These are phyloP conservation scores for Apolygus lucorum DNA, from an alignment of 1,140 invertebrate genomes.

Conservation along the genomic window DNA sequence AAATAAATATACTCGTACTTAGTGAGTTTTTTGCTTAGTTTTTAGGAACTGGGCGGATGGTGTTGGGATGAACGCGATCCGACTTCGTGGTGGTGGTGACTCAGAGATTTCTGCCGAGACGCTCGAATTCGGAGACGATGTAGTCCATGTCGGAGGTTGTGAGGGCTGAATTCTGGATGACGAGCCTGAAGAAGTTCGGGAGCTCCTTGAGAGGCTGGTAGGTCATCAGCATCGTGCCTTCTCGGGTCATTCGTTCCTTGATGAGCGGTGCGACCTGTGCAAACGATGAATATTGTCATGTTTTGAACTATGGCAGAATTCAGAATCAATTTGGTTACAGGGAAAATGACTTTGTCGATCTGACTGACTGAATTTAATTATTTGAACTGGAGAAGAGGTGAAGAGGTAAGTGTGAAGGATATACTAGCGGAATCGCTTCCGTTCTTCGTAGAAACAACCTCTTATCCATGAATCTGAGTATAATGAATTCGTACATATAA, in stretches of 20 bases:
- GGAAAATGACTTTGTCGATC: no score
- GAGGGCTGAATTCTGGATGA: constrained; percentile 80
- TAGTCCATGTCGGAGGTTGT: constrained; percentile 73
- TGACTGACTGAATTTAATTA: no score
- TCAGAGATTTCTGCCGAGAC: constrained; percentile 60
- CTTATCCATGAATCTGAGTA: no score
- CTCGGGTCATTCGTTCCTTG: constrained; percentile 89
- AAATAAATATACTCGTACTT: no score
- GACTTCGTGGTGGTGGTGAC: neutral
- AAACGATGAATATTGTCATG: constrained; percentile 14
- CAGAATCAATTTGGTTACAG: no score
- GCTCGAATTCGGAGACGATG: constrained; percentile 77
- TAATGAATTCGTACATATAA: no score
- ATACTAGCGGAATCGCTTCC: no score
- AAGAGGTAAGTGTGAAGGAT: no score
- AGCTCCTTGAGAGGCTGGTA: constrained; percentile 75
- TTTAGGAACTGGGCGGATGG: neutral
- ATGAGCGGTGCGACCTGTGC: constrained; percentile 73
- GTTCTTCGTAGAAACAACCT: no score
- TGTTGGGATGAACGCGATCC: neutral
- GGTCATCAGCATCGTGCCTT: constrained; percentile 89
- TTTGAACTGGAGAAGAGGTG: no score
- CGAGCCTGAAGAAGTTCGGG: constrained; percentile 90
- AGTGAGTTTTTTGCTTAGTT: no score
- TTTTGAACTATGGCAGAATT: no score